Conservation (phyloP, 2,113 vertebrate genomes). For the Panthera uncia region DNA sequence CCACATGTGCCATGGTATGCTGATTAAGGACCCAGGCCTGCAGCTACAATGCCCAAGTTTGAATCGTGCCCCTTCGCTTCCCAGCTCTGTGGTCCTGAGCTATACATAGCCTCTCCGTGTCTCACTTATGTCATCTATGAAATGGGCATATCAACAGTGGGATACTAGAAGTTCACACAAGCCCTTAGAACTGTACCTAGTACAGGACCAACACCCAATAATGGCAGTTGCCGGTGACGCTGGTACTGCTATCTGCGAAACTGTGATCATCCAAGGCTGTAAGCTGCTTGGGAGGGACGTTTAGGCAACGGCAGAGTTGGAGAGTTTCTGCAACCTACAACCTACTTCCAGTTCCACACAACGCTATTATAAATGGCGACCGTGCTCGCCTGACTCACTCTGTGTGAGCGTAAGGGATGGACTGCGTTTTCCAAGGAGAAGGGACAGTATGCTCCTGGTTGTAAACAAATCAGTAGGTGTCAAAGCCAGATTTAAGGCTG, state of each 20-base stretch:
- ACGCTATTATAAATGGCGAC: not conserved
- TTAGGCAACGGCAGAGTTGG: not conserved
- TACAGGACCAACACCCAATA: rapidly evolving
- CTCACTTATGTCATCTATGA: not conserved
- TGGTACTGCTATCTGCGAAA: not conserved
- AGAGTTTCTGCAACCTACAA: not conserved
- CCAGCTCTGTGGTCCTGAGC: not conserved
- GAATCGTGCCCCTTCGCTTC: not conserved
- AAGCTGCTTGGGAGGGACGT: rapidly evolving
- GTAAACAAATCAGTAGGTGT: not conserved
- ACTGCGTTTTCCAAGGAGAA: not conserved
- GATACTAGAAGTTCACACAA: not conserved
- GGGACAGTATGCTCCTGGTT: not conserved
- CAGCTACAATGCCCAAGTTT: not conserved
- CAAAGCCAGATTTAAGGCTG: not conserved
- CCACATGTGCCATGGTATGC: rapidly evolving
- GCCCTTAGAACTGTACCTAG: not conserved
- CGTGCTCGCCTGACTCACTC: not conserved
- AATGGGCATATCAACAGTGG: not conserved
- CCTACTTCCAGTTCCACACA: not conserved
- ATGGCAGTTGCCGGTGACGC: not conserved
- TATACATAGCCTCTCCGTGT: not conserved
- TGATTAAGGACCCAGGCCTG: not conserved
- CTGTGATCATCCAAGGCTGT: not conserved
- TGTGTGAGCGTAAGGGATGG: not conserved